Evolutionary conservation across 2,797 vertebrate species (phyloP).

Genomic region (Thripadectes ignobilis): DNA sequence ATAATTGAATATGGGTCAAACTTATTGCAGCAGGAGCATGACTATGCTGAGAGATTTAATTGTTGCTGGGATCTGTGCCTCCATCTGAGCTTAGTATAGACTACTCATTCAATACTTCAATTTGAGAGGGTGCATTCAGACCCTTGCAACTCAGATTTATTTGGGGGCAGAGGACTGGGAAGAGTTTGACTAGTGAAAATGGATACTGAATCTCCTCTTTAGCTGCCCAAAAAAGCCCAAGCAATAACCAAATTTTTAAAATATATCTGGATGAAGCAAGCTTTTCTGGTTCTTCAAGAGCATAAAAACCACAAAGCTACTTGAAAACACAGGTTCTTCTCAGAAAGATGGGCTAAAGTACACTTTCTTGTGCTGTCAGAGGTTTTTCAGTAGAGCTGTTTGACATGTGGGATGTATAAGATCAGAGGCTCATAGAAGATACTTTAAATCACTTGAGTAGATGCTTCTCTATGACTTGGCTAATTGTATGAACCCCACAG

Average conservation of each 20-base stretch:
- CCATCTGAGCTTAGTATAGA: not conserved
- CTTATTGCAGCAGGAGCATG: not conserved
- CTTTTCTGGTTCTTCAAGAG: not conserved
- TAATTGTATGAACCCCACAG: not conserved
- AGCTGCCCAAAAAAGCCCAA: not conserved
- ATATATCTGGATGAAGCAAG: not conserved
- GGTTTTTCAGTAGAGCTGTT: not conserved
- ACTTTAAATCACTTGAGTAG: not conserved
- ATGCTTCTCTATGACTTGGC: not conserved
- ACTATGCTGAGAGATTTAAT: not conserved
- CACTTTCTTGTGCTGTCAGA: not conserved
- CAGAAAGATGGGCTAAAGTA: not conserved
- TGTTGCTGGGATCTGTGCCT: not conserved
- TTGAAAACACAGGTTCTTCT: not conserved
- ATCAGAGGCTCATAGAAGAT: not conserved
- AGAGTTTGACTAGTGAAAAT: not conserved
- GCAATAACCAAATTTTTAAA: accelerated
- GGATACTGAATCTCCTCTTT: not conserved
- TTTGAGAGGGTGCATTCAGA: not conserved
- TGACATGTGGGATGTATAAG: not conserved
- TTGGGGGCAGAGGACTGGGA: not conserved
- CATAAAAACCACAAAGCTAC: not conserved
- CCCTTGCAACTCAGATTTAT: not conserved
- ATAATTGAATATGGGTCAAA: constrained; percentile 14
- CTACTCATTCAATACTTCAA: not conserved